A percentile compares a stretch with the other conserved stretches of the same genome.
Evolutionary conservation across 2,888 invertebrate genomes (phyloP).

Genomic region (Lasioglossum morio): DNA sequence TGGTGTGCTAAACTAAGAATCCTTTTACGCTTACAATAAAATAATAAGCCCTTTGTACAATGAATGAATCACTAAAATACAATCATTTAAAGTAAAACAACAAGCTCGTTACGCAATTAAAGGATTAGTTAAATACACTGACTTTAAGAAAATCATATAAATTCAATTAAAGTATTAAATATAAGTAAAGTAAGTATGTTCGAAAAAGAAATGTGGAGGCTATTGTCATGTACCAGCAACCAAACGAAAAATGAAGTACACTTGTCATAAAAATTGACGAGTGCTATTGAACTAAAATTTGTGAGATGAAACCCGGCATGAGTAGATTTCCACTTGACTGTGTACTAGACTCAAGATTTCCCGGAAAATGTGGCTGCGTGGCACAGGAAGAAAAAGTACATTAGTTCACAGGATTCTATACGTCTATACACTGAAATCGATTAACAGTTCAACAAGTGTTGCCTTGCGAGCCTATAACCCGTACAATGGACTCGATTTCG

Average conservation of each 20-base stretch:
- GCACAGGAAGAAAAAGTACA: neutral
- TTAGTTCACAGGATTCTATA: neutral
- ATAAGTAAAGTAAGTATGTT: too few species aligned
- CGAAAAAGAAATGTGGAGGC: neutral
- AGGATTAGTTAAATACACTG: neutral
- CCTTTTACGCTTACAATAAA: neutral
- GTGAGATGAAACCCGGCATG: neutral
- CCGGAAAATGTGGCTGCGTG: neutral
- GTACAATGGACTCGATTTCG: neutral
- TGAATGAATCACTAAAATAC: neutral
- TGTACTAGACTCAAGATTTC: neutral
- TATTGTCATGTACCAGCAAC: neutral
- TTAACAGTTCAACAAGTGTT: conserved; percentile 21
- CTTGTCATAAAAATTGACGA: neutral
- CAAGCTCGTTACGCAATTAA: neutral
- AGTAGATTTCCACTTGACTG: neutral
- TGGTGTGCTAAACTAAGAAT: neutral
- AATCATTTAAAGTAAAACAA: neutral
- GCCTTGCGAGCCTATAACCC: neutral
- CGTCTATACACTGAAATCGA: neutral
- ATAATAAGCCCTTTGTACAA: neutral
- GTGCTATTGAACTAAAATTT: neutral
- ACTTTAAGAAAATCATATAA: neutral
- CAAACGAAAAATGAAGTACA: neutral
- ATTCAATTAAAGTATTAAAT: too few species aligned